Evolutionary conservation across 2,797 vertebrate species (phyloP).

Genomic region (Sitta carolinensis): DNA sequence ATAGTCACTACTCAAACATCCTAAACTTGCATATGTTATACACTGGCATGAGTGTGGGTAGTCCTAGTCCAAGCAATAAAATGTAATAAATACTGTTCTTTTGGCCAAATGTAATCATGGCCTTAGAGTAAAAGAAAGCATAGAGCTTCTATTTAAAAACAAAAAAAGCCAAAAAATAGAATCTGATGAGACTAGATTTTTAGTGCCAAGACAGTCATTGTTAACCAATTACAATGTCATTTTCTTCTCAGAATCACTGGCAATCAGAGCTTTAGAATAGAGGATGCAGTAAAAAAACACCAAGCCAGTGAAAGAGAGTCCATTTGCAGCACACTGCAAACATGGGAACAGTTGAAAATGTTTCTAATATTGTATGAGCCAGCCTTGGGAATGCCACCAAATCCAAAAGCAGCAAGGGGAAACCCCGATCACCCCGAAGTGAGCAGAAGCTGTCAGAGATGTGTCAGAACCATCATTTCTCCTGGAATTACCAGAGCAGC

Average conservation of each 20-base stretch:
- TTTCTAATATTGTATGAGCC: neutral
- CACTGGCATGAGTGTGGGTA: neutral
- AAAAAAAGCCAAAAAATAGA: neutral
- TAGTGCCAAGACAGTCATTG: neutral
- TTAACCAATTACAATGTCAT: neutral
- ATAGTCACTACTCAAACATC: neutral
- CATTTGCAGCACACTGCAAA: neutral
- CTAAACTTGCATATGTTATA: neutral
- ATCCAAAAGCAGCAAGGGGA: neutral
- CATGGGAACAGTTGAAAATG: neutral
- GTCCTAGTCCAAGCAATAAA: neutral
- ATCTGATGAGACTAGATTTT: neutral
- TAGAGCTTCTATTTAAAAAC: neutral
- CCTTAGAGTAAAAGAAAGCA: neutral
- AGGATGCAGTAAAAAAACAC: neutral
- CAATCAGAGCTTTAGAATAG: neutral
- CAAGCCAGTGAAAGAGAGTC: neutral
- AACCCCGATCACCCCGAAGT: neutral
- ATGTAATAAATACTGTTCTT: neutral
- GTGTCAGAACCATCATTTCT: neutral
- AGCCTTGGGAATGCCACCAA: neutral
- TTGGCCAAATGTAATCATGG: neutral
- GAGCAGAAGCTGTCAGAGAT: neutral
- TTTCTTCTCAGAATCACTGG: neutral
- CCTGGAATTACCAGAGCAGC: neutral